phyloP scores from a whole-genome alignment of 2,113 vertebrate genomes.

The Neofelis nebulosa region DNA sequence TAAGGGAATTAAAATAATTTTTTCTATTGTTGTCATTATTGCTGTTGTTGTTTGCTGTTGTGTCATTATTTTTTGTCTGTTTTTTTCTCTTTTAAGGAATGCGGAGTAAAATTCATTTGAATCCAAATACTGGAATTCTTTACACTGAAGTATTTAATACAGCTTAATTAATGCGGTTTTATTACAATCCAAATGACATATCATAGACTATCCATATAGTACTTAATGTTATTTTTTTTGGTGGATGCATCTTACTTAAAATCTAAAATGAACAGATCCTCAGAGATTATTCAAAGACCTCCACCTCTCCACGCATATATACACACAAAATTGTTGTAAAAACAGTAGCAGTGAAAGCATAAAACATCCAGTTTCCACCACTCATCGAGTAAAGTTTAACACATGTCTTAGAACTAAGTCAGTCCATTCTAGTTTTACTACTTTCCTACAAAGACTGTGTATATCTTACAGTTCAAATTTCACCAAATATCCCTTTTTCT shows the following conservation, averaged over 20 bases:
- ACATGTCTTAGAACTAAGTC: conserved; percentile 3
- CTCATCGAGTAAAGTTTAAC: not conserved
- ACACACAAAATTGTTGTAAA: not conserved
- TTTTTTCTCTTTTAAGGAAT: not conserved
- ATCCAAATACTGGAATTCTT: not conserved
- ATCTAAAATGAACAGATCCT: not conserved
- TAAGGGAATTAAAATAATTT: not conserved
- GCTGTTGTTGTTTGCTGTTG: not conserved
- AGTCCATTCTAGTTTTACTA: conserved; percentile 28
- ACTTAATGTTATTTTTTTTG: not conserved
- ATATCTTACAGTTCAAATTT: not conserved
- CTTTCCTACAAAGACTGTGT: not conserved
- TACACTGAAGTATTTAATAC: not conserved
- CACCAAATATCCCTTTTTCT: not conserved
- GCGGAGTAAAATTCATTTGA: not conserved
- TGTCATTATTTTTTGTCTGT: not conserved
- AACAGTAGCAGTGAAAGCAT: not conserved
- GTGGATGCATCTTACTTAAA: not conserved
- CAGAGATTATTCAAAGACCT: not conserved
- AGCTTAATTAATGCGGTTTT: not conserved
- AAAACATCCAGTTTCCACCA: not conserved
- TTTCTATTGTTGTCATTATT: not conserved
- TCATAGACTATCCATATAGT: not conserved
- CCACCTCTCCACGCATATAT: rapidly evolving
- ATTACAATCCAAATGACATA: not conserved